These are phyloP conservation scores for Enchytraeus crypticus DNA, from an alignment of 2,888 invertebrate genomes.

Conservation along the genomic window DNA sequence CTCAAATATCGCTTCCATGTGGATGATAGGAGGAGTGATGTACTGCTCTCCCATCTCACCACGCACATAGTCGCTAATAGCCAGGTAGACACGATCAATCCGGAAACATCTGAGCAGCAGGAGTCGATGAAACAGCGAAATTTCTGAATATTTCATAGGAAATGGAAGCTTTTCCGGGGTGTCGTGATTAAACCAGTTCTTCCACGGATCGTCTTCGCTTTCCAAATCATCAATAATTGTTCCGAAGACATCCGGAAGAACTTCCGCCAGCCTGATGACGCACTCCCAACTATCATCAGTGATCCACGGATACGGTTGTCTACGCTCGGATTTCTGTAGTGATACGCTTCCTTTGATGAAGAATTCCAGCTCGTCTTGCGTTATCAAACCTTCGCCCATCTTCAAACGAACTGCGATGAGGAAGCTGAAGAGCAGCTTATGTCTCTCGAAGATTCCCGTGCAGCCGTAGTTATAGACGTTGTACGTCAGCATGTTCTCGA, in stretches of 20 bases:
- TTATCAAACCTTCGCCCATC: constrained; percentile 59
- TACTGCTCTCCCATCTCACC: constrained; percentile 68
- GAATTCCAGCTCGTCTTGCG: constrained; percentile 70
- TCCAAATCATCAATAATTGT: constrained; percentile 60
- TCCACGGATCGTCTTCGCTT: constrained; percentile 53
- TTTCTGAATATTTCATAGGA: constrained; percentile 61
- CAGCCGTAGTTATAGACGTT: constrained; percentile 86
- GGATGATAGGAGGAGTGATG: constrained; percentile 77
- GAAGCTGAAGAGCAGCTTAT: constrained; percentile 80
- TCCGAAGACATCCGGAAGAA: constrained; percentile 62
- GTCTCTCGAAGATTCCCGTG: constrained; percentile 81
- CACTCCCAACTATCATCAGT: constrained; percentile 73
- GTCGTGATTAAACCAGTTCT: constrained; percentile 77
- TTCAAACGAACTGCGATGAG: constrained; percentile 81
- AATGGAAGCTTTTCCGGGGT: constrained; percentile 66
- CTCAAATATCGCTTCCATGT: constrained; percentile 72
- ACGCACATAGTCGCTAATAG: constrained; percentile 66
- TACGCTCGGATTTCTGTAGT: constrained; percentile 63
- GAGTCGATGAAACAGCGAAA: constrained; percentile 61
- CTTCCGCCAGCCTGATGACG: constrained; percentile 61
- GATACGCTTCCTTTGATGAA: constrained; percentile 73
- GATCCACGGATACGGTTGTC: constrained; percentile 67
- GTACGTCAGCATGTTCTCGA: constrained; percentile 73
- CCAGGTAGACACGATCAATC: constrained; percentile 75
- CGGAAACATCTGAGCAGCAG: constrained; percentile 82